Conservation (phyloP, 92 coral and sea anemone genomes). For the Blastomussa wellsi region DNA sequence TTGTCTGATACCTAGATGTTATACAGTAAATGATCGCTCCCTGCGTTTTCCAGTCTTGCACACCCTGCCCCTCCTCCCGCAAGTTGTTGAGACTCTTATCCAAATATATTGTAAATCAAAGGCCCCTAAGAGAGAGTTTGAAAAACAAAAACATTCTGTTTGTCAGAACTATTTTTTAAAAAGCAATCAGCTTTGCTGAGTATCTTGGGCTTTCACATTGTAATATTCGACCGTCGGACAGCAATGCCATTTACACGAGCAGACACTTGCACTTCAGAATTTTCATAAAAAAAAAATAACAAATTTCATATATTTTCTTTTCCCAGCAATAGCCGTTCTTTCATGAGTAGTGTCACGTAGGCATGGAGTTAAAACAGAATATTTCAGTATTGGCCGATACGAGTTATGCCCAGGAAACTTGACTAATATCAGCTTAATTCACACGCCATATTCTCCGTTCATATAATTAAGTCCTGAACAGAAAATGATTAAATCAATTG, state of each 20-base stretch:
- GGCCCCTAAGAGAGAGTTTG: background rate
- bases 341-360: background rate
- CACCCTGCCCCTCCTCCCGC: no score
- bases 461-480: background rate
- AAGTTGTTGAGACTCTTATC: no score
- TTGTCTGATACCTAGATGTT: no score
- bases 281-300: background rate
- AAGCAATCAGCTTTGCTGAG: background rate
- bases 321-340: background rate
- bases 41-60: no score
- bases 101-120: background rate
- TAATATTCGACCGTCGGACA: background rate
- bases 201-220: background rate
- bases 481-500: constrained; percentile 4
- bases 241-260: background rate
- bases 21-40: no score
- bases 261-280: background rate
- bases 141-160: background rate
- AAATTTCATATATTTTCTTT: background rate
- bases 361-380: background rate
- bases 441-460: constrained; percentile 8
- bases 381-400: constrained; percentile 9
- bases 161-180: background rate
- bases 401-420: background rate
- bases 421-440: constrained; percentile 9